Conservation (phyloP, 2,888 invertebrate genomes). For the Ormia ochracea region DNA sequence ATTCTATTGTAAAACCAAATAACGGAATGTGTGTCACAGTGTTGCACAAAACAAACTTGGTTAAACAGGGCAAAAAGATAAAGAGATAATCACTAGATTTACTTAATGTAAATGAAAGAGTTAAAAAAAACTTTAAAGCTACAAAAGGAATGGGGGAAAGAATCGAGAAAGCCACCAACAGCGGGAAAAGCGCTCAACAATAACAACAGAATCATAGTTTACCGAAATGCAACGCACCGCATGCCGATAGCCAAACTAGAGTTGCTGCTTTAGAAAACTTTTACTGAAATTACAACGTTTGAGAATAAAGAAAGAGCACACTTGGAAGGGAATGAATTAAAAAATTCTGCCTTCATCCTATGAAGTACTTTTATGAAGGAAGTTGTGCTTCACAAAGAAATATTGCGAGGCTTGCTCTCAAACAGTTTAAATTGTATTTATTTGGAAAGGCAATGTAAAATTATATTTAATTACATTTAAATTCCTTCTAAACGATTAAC, state of each 20-base stretch:
- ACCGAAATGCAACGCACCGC: conserved; percentile 18
- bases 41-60: conserved; percentile 2
- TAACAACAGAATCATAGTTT: conserved; percentile 21
- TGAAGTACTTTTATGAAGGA: no score
- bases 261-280: not conserved
- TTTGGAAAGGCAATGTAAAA: no score
- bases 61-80: not conserved
- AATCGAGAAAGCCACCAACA: not conserved
- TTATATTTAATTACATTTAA: no score
- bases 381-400: no score
- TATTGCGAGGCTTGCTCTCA: no score
- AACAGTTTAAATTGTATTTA: no score
- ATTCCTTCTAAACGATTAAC: no score
- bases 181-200: conserved; percentile 10
- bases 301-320: not conserved
- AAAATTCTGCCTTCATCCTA: no score
- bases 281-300: not conserved
- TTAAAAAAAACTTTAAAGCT: not conserved
- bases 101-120: not conserved
- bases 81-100: not conserved
- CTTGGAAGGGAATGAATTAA: no score
- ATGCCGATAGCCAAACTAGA: not conserved
- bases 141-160: conserved; percentile 32
- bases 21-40: conserved; percentile 34
- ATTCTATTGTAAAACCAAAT: conserved; percentile 6